Percentiles rank a stretch among this genome's conserved stretches.
Evolutionary conservation across 2,888 invertebrate species (phyloP).

Genomic region (Operophtera brumata): DNA sequence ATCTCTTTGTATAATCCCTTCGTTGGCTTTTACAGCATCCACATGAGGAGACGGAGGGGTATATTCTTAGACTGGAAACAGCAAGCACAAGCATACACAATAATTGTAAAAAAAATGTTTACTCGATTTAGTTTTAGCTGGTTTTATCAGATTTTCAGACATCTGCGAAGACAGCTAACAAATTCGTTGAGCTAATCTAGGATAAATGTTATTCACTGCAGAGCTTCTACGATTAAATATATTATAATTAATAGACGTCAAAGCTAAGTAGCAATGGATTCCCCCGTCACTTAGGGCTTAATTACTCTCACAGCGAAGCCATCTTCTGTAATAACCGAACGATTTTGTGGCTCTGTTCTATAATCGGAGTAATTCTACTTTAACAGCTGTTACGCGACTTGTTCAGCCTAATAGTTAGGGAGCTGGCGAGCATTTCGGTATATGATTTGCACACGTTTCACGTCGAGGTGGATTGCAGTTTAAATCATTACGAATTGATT

Average conservation of each 20-base stretch:
- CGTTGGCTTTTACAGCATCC: too few species aligned
- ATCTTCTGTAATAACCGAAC: constrained; percentile 21
- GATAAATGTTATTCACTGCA: not conserved
- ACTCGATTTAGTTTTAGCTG: too few species aligned
- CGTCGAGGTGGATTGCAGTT: too few species aligned
- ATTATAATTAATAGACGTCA: constrained; percentile 31
- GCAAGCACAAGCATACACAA: too few species aligned
- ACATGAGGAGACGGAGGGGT: too few species aligned
- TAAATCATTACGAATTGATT: too few species aligned
- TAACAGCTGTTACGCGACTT: constrained; percentile 40
- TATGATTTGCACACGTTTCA: too few species aligned
- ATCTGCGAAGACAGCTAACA: not conserved
- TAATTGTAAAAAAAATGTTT: too few species aligned
- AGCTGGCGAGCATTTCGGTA: too few species aligned
- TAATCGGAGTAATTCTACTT: constrained; percentile 41
- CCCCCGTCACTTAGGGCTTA: constrained; percentile 32
- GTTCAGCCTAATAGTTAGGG: constrained; percentile 36
- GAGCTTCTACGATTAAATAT: constrained; percentile 4
- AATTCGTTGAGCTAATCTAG: not conserved
- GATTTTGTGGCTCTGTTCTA: constrained; percentile 17
- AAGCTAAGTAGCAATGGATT: constrained; percentile 31
- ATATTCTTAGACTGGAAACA: too few species aligned
- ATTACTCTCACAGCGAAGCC: constrained; percentile 33
- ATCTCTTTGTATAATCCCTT: too few species aligned
- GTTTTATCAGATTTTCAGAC: too few species aligned